Conservation (phyloP, 2,113 vertebrate species). For the Prolemur simus region DNA sequence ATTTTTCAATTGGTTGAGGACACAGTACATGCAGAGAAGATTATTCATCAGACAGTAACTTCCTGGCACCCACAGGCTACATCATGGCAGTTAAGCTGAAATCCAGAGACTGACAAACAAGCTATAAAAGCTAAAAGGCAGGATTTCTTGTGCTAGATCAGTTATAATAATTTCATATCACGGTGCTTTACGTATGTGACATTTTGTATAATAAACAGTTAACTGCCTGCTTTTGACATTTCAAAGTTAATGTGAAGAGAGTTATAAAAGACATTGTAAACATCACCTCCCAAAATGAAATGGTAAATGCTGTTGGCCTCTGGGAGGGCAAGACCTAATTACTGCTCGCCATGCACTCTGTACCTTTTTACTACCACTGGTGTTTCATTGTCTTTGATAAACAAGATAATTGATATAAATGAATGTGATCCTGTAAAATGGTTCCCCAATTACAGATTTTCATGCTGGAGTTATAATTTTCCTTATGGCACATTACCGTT, state of each 20-base stretch:
- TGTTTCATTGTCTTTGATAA: slow-evolving; percentile 76
- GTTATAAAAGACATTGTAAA: slow-evolving; percentile 50
- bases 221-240: slow-evolving; percentile 68
- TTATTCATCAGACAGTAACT: slow-evolving; percentile 67
- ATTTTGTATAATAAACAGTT: slow-evolving; percentile 77
- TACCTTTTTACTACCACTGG: slow-evolving; percentile 68
- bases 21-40: neutral
- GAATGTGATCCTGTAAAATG: slow-evolving; percentile 70
- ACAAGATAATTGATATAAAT: slow-evolving; percentile 78
- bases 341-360: slow-evolving; percentile 58
- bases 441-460: slow-evolving; percentile 59
- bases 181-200: slow-evolving; percentile 58
- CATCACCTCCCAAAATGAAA: neutral
- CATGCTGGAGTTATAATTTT: slow-evolving; percentile 73
- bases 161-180: slow-evolving; percentile 75
- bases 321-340: slow-evolving; percentile 52
- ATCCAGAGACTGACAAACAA: slow-evolving; percentile 76
- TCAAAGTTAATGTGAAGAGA: slow-evolving; percentile 64
- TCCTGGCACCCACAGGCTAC: neutral
- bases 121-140: slow-evolving; percentile 75
- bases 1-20: slow-evolving; percentile 69
- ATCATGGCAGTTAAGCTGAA: slow-evolving; percentile 61
- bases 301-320: slow-evolving; percentile 45
- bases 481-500: slow-evolving; percentile 66
- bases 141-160: slow-evolving; percentile 63